Evolutionary conservation across 2,888 invertebrate genomes (phyloP).

Genomic region (Sisyra terminalis): DNA sequence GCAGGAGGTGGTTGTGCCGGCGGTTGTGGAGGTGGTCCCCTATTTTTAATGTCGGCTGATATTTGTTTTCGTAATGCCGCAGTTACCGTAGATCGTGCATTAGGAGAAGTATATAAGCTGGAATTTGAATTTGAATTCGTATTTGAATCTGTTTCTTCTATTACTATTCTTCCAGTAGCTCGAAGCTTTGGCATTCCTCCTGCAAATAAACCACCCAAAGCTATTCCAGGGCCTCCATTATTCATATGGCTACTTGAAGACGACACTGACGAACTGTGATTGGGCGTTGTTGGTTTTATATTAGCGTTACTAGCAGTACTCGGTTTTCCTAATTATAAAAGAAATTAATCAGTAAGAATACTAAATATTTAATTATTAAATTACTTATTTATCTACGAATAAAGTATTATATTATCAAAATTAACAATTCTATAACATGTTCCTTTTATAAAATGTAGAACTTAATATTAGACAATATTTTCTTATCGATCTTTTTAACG

Average conservation of each 20-base stretch:
- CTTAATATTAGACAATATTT: no score
- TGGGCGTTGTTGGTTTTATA: background rate
- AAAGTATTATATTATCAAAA: no score
- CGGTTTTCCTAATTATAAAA: conserved; percentile 39
- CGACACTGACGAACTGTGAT: background rate
- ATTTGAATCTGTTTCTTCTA: background rate
- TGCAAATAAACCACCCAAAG: conserved; percentile 58
- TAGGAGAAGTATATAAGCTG: conserved; percentile 16
- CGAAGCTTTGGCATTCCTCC: conserved; percentile 71
- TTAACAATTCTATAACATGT: no score
- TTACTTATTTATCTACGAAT: no score
- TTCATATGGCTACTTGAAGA: conserved; percentile 19
- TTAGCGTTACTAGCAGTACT: conserved; percentile 13
- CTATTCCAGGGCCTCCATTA: conserved; percentile 19
- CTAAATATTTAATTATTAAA: background rate
- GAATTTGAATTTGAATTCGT: conserved; percentile 3
- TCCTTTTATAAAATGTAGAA: no score
- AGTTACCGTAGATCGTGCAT: background rate
- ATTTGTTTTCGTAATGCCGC: conserved; percentile 20
- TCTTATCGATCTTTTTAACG: no score
- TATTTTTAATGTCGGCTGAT: conserved; percentile 29
- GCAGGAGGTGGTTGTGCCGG: conserved; percentile 54
- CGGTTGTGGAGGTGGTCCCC: conserved; percentile 72
- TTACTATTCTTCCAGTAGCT: conserved; percentile 37
- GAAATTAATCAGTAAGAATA: background rate